These are phyloP conservation scores for Ceyx erithaca DNA, from an alignment of 2,797 vertebrate species.

Conservation along the genomic window DNA sequence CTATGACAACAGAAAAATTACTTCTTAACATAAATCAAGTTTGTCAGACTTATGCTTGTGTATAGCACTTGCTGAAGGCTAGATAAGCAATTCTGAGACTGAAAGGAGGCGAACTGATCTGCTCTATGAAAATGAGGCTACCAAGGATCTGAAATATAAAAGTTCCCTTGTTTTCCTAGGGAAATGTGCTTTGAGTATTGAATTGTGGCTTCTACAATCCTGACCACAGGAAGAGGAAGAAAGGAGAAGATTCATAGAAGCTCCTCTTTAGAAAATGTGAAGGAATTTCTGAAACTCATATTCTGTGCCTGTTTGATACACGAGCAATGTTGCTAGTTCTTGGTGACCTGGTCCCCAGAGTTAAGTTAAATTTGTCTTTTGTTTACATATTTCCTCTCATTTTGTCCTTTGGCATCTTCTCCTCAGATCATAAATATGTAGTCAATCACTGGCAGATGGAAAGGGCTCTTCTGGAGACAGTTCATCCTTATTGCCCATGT, in stretches of 20 bases:
- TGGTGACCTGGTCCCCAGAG: neutral
- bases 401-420: neutral
- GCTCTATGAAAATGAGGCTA: neutral
- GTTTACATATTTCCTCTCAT: neutral
- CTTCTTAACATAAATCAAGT: constrained; percentile 62
- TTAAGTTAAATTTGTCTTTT: neutral
- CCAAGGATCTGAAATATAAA: neutral
- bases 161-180: neutral
- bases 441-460: neutral
- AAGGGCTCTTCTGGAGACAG: neutral
- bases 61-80: constrained; percentile 35
- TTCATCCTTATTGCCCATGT: neutral
- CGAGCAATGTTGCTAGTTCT: neutral
- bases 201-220: neutral
- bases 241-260: neutral
- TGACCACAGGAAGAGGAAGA: neutral
- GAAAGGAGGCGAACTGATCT: neutral
- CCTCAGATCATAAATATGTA: neutral
- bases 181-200: neutral
- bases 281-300: neutral
- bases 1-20: constrained; percentile 67
- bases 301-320: neutral
- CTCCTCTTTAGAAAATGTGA: neutral
- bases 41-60: constrained; percentile 56
- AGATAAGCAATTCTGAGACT: constrained; percentile 22